Conservation (phyloP, 2,113 vertebrate genomes). For the Aplodontia rufa region DNA sequence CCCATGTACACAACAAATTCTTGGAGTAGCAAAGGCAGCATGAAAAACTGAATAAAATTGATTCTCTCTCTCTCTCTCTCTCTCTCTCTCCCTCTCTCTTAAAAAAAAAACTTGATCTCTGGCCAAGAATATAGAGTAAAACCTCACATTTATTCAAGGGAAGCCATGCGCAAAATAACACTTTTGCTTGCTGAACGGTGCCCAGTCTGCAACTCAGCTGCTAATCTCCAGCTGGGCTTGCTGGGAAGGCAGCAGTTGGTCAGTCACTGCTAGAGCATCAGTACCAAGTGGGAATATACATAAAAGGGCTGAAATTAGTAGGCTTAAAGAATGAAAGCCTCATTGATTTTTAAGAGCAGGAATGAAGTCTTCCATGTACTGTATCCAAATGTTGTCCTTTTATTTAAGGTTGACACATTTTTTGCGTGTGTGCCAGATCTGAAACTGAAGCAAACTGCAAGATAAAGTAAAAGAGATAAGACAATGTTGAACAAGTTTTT, state of each 20-base stretch:
- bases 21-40: too few relatives aligned
- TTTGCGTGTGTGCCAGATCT: slow-evolving; percentile 14
- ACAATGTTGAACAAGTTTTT: too few relatives aligned
- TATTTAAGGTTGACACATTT: background rate
- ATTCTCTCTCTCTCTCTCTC: too few relatives aligned
- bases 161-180: slow-evolving; percentile 11
- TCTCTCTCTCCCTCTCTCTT: too few relatives aligned
- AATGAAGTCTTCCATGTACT: slow-evolving; percentile 15
- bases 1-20: too few relatives aligned
- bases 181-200: background rate
- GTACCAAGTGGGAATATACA: background rate
- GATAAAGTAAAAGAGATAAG: slow-evolving; percentile 26
- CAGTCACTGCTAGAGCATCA: background rate
- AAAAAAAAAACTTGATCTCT: too few relatives aligned
- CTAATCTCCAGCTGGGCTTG: slow-evolving; percentile 34
- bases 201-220: background rate
- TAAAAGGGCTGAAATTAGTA: slow-evolving; percentile 47
- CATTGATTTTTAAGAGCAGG: slow-evolving; percentile 55
- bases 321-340: slow-evolving; percentile 47
- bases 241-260: background rate
- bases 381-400: slow-evolving; percentile 30
- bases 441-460: slow-evolving; percentile 31
- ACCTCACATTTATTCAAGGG: background rate
- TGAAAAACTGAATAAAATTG: too few relatives aligned
- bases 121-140: background rate